Conservation (phyloP, 2,888 invertebrate species). For the Slavum lentiscoides region DNA sequence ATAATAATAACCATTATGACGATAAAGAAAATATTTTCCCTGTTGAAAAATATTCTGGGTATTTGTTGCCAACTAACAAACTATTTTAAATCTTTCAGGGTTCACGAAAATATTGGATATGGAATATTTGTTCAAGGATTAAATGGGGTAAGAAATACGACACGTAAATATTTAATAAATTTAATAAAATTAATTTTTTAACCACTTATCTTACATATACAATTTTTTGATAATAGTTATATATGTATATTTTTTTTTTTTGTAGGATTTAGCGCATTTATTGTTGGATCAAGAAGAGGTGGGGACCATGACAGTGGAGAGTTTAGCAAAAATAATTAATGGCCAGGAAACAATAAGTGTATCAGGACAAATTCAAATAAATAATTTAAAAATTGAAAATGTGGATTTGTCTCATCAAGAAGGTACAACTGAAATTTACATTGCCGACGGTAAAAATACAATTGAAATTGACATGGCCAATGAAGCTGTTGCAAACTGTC, state of each 20-base stretch:
- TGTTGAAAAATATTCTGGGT: no score
- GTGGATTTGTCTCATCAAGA: slow-evolving; percentile 38
- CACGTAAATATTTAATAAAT: neutral
- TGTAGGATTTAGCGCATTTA: slow-evolving; percentile 43
- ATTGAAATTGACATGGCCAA: slow-evolving; percentile 46
- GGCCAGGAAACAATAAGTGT: slow-evolving; percentile 42
- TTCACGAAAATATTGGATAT: slow-evolving; percentile 50
- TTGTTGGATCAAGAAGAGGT: slow-evolving; percentile 49
- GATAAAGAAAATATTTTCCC: no score
- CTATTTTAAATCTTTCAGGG: slow-evolving; percentile 13
- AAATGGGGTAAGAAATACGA: slow-evolving; percentile 42
- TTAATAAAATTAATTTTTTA: neutral
- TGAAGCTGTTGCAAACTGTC: slow-evolving; percentile 44
- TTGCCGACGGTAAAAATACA: slow-evolving; percentile 29
- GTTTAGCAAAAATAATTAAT: slow-evolving; percentile 46
- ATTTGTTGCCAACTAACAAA: neutral
- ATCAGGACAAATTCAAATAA: slow-evolving; percentile 45
- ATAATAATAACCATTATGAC: no score
- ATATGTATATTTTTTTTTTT: no score
- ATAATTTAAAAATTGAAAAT: slow-evolving; percentile 51
- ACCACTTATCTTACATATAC: neutral
- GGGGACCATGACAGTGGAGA: slow-evolving; percentile 44
- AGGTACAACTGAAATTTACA: slow-evolving; percentile 37
- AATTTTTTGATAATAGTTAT: no score
- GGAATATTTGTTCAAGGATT: slow-evolving; percentile 50